Conservation (phyloP, 2,888 invertebrate species). For the Eilema caniola region DNA sequence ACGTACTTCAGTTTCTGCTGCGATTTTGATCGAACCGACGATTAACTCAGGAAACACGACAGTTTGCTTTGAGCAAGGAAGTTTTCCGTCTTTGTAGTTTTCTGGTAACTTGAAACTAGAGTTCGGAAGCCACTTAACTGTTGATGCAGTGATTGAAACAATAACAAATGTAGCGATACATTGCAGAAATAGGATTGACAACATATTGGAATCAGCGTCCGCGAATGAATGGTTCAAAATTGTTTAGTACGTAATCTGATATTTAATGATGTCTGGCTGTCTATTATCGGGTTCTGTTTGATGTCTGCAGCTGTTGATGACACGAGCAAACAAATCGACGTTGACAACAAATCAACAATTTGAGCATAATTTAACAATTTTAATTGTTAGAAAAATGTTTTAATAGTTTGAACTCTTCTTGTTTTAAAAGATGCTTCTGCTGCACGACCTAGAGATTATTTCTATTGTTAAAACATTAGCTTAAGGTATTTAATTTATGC, state of each 20-base stretch:
- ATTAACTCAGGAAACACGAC: slow-evolving; percentile 73
- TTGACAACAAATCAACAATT: too few relatives aligned
- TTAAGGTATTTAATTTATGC: too few relatives aligned
- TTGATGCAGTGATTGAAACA: slow-evolving; percentile 56
- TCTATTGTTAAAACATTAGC: too few relatives aligned
- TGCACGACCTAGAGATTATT: too few relatives aligned
- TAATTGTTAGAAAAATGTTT: too few relatives aligned
- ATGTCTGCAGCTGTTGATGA: slow-evolving; percentile 61
- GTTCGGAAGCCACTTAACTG: slow-evolving; percentile 76
- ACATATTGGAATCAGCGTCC: slow-evolving; percentile 46
- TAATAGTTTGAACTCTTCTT: not conserved
- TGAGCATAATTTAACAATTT: not conserved
- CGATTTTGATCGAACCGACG: slow-evolving; percentile 62
- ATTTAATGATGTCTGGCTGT: slow-evolving; percentile 69
- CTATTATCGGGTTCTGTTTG: slow-evolving; percentile 64
- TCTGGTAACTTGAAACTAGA: slow-evolving; percentile 70
- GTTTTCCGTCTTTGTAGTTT: slow-evolving; percentile 70
- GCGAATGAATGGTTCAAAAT: slow-evolving; percentile 60
- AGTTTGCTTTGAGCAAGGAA: slow-evolving; percentile 77
- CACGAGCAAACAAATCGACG: slow-evolving; percentile 59
- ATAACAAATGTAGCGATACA: slow-evolving; percentile 41
- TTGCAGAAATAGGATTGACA: slow-evolving; percentile 24
- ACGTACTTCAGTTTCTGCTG: slow-evolving; percentile 56
- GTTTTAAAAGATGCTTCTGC: not conserved
- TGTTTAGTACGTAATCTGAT: slow-evolving; percentile 66